phyloP scores from a whole-genome alignment of 2,888 invertebrate genomes.

The Trachelus iudaicus region DNA sequence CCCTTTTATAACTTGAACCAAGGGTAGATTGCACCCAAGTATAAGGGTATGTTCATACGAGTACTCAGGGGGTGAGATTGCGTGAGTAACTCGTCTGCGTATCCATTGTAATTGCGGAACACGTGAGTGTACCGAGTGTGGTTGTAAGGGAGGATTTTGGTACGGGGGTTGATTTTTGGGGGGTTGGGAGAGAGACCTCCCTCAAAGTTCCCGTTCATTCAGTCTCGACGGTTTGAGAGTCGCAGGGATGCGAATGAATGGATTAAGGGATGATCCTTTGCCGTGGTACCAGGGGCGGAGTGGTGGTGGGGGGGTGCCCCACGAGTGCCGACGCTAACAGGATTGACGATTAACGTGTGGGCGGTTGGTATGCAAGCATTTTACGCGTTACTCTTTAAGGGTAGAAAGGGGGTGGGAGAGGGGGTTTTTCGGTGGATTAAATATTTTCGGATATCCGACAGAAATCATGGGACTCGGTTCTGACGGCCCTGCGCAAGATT shows the following conservation, averaged over 20 bases:
- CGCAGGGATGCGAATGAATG: conserved; percentile 63
- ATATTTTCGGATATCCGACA: no score
- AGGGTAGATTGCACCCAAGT: no score
- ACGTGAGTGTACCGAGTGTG: neutral
- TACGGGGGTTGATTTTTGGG: conserved; percentile 33
- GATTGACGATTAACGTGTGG: conserved; percentile 53
- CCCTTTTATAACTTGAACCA: no score
- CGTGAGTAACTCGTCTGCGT: conserved; percentile 28
- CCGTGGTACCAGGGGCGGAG: conserved; percentile 37
- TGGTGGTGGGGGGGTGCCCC: conserved; percentile 36
- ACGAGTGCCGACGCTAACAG: conserved; percentile 55
- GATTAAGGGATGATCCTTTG: conserved; percentile 64
- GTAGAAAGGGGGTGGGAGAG: neutral
- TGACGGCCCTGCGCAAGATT: no score
- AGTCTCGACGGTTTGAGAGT: conserved; percentile 43
- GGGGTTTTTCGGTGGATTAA: neutral
- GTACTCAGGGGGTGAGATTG: conserved; percentile 21
- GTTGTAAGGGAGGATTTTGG: conserved; percentile 26
- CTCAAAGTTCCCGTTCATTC: conserved; percentile 53
- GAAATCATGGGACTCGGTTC: no score
- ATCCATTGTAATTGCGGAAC: conserved; percentile 25
- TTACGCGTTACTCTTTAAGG: neutral
- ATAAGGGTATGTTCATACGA: no score
- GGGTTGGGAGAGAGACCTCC: conserved; percentile 27
- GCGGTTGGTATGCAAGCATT: conserved; percentile 29